A percentile compares a stretch with the other conserved stretches of the same genome.
Evolutionary conservation across 1,140 invertebrate genomes (phyloP).

Genomic region (Heliconius hermathena): DNA sequence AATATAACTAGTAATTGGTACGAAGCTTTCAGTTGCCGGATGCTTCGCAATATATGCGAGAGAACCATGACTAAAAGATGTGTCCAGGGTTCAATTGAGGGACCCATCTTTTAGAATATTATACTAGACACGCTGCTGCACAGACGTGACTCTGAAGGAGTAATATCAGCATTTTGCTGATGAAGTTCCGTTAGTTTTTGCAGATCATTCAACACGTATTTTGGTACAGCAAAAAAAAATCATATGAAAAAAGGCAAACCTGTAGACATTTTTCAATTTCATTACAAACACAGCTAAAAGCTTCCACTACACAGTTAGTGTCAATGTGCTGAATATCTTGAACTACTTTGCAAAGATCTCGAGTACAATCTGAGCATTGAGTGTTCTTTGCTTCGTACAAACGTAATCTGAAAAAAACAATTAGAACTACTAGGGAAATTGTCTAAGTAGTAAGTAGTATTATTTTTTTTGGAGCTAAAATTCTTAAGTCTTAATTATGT

Average conservation of each 20-base stretch:
- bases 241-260: conserved; percentile 42
- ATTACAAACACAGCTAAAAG: conserved; percentile 55
- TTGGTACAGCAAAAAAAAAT: not conserved
- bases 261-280: conserved; percentile 68
- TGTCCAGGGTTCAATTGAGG: too few species aligned
- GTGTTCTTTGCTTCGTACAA: conserved; percentile 64
- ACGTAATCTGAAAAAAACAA: conserved; percentile 62
- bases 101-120: too few species aligned
- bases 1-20: too few species aligned
- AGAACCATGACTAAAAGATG: too few species aligned
- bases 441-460: too few species aligned
- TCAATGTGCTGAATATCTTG: conserved; percentile 66
- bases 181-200: too few species aligned
- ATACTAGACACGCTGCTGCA: too few species aligned
- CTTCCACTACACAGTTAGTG: conserved; percentile 69
- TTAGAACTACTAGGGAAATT: not conserved
- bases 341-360: conserved; percentile 59
- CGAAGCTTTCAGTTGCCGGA: too few species aligned
- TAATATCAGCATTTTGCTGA: too few species aligned
- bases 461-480: too few species aligned
- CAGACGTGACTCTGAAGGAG: too few species aligned
- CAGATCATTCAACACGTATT: too few species aligned
- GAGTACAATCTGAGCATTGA: conserved; percentile 43
- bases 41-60: not conserved
- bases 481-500: not conserved